A percentile compares a stretch with the other conserved stretches of the same genome.
These are phyloP conservation scores for Malacoraja senta DNA, from an alignment of 2,797 vertebrate genomes.

Conservation along the genomic window DNA sequence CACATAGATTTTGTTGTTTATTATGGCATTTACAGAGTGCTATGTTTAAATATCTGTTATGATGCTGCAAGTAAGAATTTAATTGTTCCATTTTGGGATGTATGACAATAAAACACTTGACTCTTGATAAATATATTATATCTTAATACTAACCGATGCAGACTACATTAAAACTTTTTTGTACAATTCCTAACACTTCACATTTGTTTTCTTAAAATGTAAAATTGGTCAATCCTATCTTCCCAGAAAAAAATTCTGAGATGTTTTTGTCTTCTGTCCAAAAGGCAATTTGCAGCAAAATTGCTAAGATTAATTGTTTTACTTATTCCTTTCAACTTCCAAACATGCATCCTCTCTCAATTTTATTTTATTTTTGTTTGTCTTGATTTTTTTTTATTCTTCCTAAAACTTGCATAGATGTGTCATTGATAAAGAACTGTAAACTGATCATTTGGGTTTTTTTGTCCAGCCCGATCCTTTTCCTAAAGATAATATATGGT, in stretches of 20 bases:
- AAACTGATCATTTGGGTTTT: background rate
- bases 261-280: background rate
- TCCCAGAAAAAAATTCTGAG: background rate
- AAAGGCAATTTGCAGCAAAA: background rate
- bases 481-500: background rate
- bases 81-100: too few species aligned
- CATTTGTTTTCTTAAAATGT: background rate
- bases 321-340: background rate
- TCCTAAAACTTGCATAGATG: background rate
- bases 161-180: background rate
- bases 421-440: background rate
- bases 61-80: too few species aligned
- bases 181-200: background rate
- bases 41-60: too few species aligned
- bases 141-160: background rate
- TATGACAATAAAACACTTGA: too few species aligned
- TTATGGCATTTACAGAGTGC: too few species aligned
- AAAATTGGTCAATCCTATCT: background rate
- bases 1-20: too few species aligned
- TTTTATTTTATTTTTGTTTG: background rate
- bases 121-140: background rate
- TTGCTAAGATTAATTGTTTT: background rate
- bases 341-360: background rate
- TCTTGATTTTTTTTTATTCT: background rate
- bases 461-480: background rate